Base-by-base conservation (phyloP, 2,113 vertebrate species). In the Catharus minimus region DNA sequence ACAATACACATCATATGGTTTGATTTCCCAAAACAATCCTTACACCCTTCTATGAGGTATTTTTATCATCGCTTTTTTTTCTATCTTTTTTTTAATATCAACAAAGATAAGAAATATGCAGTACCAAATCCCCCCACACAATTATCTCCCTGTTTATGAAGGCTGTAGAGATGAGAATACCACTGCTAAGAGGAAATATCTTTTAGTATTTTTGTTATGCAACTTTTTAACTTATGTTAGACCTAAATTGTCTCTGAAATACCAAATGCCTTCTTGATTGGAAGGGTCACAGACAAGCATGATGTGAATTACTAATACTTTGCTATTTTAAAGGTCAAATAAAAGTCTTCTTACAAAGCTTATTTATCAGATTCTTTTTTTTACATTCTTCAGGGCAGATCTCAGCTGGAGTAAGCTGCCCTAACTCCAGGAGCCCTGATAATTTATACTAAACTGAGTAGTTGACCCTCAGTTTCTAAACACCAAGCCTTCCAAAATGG, bases 321-420 rank as follows among this genome's bases (percentile, higher is more conserved):
- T 92, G 9, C 30, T 62, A 22, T 41, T 30, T 55, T 71, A 92
- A 94, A 90, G 77, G 77, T 88, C 77, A 94, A 92, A 86, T 67
- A 77, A 12, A 55, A 74, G 15, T 44, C 30, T 79, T 71, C 72
- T 77, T 71, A 66, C 7, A 90, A 52, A 52, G 53, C 30, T 71
- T 86, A 75, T 83, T 81, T 93, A 86, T 74, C 39, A 81, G 15
- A 55, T 56, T 52, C 4, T 33, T 78, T 71, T 86, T 88, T 50
- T 50, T n/a, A 9, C 16, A 13, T 81, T 78, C 39, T 58, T 64
- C 21, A 88, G 76, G 57, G 80, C 52, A 91, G 21, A 79, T 58
- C 47, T 73, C 62, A 69, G 78, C n/a, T 50, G n/a, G 58, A 88
- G 5, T 43, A 78, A 62, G 22, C 15, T 89, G 23, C 71, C 32